These are phyloP conservation scores for Lasioglossum leucozonium DNA, from an alignment of 2,888 invertebrate genomes.

Conservation along the genomic window DNA sequence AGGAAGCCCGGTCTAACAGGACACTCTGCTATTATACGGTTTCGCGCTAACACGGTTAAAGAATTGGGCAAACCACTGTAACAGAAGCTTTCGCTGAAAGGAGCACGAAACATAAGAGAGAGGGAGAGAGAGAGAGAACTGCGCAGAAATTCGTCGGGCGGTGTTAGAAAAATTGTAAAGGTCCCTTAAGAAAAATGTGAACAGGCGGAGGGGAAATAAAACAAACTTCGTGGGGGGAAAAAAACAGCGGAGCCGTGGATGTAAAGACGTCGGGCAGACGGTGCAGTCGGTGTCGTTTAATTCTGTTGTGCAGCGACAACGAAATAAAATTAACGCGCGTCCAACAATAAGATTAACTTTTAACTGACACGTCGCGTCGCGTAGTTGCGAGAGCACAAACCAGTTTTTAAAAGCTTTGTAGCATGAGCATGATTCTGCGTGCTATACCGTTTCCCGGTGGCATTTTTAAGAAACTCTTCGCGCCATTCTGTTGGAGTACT, in stretches of 20 bases:
- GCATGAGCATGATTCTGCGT: background rate
- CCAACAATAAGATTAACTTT: conserved; percentile 1
- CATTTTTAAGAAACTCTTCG: background rate
- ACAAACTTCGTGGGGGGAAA: background rate
- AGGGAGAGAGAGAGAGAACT: background rate
- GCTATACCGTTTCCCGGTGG: background rate
- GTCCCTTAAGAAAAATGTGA: background rate
- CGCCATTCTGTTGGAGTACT: no score
- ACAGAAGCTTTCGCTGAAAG: conserved; percentile 1
- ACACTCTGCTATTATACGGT: background rate
- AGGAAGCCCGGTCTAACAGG: background rate
- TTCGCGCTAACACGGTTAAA: background rate
- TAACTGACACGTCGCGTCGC: background rate
- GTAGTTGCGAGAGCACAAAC: background rate
- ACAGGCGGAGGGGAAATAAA: background rate
- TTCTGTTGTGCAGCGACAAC: background rate
- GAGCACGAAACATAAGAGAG: background rate
- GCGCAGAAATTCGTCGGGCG: background rate
- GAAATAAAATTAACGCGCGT: background rate
- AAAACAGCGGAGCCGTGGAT: background rate
- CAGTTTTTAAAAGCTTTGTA: background rate
- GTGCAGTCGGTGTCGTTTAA: background rate
- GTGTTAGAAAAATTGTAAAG: background rate
- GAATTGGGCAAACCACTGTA: background rate
- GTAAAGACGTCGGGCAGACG: background rate